These are phyloP conservation scores for Cassiopea andromeda DNA, from an alignment of 30 jellyfish, hydroid and myxozoan genomes.

Conservation along the genomic window DNA sequence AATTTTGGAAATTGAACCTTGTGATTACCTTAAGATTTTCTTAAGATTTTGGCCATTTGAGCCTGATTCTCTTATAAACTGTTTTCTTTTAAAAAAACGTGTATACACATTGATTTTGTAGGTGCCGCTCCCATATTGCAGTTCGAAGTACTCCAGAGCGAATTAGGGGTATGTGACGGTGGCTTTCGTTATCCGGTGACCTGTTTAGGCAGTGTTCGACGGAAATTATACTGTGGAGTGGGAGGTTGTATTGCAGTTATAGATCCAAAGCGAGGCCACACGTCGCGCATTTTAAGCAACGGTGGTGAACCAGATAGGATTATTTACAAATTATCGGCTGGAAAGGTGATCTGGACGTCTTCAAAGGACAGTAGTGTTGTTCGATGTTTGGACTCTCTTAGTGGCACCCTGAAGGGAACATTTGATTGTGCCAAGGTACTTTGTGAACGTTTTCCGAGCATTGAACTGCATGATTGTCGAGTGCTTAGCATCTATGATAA, in stretches of 20 bases:
- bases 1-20: too few species aligned
- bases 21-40: too few species aligned
- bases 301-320: conserved; percentile 46
- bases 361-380: conserved; percentile 49
- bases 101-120: background rate
- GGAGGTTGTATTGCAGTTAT: conserved; percentile 63
- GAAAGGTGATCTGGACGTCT: conserved; percentile 55
- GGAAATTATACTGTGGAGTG: conserved; percentile 47
- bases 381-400: conserved; percentile 18
- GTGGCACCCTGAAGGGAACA: conserved; percentile 24
- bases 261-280: conserved; percentile 55
- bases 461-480: conserved; percentile 65
- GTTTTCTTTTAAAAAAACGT: too few species aligned
- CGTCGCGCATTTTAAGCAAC: conserved; percentile 13
- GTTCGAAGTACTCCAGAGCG: conserved; percentile 40
- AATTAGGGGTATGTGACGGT: conserved; percentile 10
- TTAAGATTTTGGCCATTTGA: too few species aligned
- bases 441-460: conserved; percentile 23
- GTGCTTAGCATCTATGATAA: conserved; percentile 56
- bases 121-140: conserved; percentile 11
- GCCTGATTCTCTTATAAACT: too few species aligned
- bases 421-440: conserved; percentile 59
- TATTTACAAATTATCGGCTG: conserved; percentile 25
- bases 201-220: conserved; percentile 35
- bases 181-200: conserved; percentile 45